These are phyloP conservation scores for Pegoplata infirma DNA, from an alignment of 2,888 invertebrate genomes.

Conservation along the genomic window DNA sequence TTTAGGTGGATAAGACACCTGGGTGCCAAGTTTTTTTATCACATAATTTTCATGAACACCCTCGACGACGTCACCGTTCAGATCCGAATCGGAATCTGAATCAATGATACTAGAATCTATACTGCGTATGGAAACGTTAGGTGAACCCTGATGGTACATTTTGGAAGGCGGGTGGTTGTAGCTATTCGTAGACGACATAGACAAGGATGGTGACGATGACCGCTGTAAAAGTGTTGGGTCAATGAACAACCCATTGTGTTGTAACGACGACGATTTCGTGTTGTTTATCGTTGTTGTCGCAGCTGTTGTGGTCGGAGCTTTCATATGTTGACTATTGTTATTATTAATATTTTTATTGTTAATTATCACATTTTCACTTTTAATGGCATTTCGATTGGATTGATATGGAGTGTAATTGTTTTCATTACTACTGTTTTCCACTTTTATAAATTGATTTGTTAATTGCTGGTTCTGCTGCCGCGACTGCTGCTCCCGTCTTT, in stretches of 20 bases:
- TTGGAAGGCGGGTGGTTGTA: conserved; percentile 18
- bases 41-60: conserved; percentile 69
- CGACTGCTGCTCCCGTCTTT: background rate
- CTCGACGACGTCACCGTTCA: conserved; percentile 67
- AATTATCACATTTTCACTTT: conserved; percentile 30
- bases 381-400: conserved; percentile 19
- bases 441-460: conserved; percentile 6
- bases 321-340: no score
- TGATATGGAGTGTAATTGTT: conserved; percentile 30
- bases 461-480: background rate
- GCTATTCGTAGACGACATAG: conserved; percentile 28
- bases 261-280: conserved; percentile 13
- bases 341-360: conserved; percentile 29
- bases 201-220: conserved; percentile 24
- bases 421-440: conserved; percentile 3
- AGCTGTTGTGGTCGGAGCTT: conserved; percentile 4
- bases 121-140: conserved; percentile 74
- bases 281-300: conserved; percentile 15
- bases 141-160: conserved; percentile 64
- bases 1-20: conserved; percentile 69
- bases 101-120: conserved; percentile 74
- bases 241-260: conserved; percentile 27
- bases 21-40: conserved; percentile 75
- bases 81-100: conserved; percentile 72
- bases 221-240: conserved; percentile 11